Percentiles rank a stretch among this genome's conserved stretches.
phyloP scores from a whole-genome alignment of 2,797 vertebrate genomes.

The Oophaga sylvatica region DNA sequence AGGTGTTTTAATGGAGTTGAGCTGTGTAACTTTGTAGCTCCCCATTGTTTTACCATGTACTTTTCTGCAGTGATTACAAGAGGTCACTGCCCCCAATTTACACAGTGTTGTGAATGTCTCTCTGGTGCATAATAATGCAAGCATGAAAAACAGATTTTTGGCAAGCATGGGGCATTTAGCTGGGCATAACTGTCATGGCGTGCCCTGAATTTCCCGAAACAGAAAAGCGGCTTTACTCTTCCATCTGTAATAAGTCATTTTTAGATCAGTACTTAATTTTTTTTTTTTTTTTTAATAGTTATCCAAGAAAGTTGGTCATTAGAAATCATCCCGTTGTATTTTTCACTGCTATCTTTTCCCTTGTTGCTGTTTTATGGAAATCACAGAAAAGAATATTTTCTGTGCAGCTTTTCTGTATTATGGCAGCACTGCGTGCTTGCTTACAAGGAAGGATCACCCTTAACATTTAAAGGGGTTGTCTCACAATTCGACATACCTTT shows the following conservation, averaged over 20 bases:
- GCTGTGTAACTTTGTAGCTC: slow-evolving; percentile 46
- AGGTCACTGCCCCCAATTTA: slow-evolving; percentile 62
- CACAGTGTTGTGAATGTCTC: slow-evolving; percentile 42
- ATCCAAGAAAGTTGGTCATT: neutral
- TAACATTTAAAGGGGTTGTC: no score
- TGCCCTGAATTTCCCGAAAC: neutral
- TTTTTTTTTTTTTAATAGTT: neutral
- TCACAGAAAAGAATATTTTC: neutral
- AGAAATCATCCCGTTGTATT: neutral
- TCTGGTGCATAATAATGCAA: slow-evolving; percentile 56
- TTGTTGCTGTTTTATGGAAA: neutral
- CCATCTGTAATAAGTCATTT: neutral
- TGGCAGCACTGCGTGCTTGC: neutral
- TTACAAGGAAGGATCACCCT: no score
- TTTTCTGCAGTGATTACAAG: slow-evolving; percentile 60
- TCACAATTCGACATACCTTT: no score
- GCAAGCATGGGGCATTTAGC: slow-evolving; percentile 48
- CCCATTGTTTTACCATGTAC: slow-evolving; percentile 58
- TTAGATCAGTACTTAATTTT: neutral
- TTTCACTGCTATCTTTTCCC: neutral
- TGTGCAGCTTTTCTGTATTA: neutral
- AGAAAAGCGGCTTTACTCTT: neutral
- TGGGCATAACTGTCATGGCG: slow-evolving; percentile 11
- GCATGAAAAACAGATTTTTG: slow-evolving; percentile 57
- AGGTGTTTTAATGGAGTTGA: slow-evolving; percentile 56